A percentile compares a stretch with the other conserved stretches of the same genome.
These are phyloP conservation scores for Schizaphis graminum DNA, from an alignment of 2,888 invertebrate genomes.

Conservation along the genomic window DNA sequence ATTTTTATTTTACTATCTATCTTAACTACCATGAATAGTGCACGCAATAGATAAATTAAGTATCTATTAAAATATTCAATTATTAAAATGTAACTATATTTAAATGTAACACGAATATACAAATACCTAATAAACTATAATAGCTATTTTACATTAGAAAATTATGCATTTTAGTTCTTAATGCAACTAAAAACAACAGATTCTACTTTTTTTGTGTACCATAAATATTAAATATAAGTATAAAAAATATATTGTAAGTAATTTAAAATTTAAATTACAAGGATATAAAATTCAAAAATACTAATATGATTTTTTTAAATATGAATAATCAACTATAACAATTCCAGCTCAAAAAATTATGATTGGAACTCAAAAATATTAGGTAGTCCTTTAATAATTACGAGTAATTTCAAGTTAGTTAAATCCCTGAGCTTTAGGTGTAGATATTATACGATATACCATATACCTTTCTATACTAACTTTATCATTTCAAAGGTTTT, in stretches of 20 bases:
- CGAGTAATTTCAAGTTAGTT: conserved; percentile 27
- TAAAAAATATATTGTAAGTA: too few species aligned
- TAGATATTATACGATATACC: neutral
- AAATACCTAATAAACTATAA: neutral
- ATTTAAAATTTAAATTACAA: too few species aligned
- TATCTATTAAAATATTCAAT: neutral
- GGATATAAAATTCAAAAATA: too few species aligned
- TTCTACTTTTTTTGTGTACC: neutral
- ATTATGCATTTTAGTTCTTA: neutral
- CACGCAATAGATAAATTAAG: neutral
- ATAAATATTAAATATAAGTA: too few species aligned
- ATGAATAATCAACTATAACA: neutral
- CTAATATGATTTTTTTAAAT: neutral
- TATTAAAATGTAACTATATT: too few species aligned
- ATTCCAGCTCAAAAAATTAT: neutral
- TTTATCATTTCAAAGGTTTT: conserved; percentile 64
- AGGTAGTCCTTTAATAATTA: conserved; percentile 35
- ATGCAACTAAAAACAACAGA: neutral
- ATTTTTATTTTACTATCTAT: too few species aligned
- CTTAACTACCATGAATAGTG: neutral
- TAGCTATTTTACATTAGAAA: neutral
- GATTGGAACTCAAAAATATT: conserved; percentile 26
- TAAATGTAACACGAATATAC: neutral
- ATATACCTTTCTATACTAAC: conserved; percentile 54
- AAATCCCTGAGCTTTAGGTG: conserved; percentile 51